These are phyloP conservation scores for Speoplatyrhinus poulsoni DNA, from an alignment of 2,113 vertebrate genomes.

Conservation along the genomic window DNA sequence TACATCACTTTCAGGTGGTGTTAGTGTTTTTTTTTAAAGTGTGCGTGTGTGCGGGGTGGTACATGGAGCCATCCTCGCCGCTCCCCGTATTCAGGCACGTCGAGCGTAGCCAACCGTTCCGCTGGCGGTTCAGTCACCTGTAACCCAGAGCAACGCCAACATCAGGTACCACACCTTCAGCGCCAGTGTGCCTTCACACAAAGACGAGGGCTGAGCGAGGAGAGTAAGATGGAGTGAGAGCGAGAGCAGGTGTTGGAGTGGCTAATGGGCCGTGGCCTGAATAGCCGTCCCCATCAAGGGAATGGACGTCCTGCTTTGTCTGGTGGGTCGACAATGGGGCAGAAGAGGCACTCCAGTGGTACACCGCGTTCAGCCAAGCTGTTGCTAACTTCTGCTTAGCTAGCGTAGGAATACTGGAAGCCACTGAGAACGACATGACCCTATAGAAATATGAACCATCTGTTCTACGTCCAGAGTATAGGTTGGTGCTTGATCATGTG, in stretches of 20 bases:
- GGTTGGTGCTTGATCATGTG: neutral
- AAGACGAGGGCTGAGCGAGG: slow-evolving; percentile 6
- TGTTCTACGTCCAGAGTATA: slow-evolving; percentile 34
- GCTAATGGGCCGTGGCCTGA: slow-evolving; percentile 63
- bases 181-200: neutral
- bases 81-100: neutral
- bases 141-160: slow-evolving; percentile 30
- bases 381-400: slow-evolving; percentile 42
- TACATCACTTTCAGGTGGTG: no score
- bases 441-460: slow-evolving; percentile 59
- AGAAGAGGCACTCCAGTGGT: slow-evolving; percentile 57
- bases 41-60: no score
- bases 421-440: slow-evolving; percentile 51
- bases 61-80: neutral
- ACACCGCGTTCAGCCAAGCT: slow-evolving; percentile 47
- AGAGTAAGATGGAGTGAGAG: slow-evolving; percentile 12
- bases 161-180: slow-evolving; percentile 23
- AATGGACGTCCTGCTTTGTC: slow-evolving; percentile 63
- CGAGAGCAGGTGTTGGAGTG: slow-evolving; percentile 78
- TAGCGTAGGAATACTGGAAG: slow-evolving; percentile 31
- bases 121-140: slow-evolving; percentile 68
- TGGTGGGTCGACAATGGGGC: slow-evolving; percentile 51
- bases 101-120: slow-evolving; percentile 25
- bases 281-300: slow-evolving; percentile 59
- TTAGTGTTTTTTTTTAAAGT: no score